A percentile compares a stretch with the other conserved stretches of the same genome.
These are phyloP conservation scores for Tyrophagus putrescentiae DNA, from an alignment of 1,140 invertebrate species.

Conservation along the genomic window DNA sequence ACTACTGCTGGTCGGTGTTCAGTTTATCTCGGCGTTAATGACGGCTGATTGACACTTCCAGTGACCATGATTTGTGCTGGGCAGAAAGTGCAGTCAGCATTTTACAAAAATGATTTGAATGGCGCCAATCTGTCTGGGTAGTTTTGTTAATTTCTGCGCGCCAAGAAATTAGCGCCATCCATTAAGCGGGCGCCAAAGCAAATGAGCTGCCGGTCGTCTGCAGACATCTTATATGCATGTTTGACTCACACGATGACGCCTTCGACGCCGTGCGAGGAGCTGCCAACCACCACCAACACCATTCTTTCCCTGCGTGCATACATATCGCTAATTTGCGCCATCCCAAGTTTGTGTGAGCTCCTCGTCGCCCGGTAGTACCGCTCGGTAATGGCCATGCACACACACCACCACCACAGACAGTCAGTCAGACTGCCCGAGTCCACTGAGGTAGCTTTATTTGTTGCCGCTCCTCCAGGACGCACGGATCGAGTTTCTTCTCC, in stretches of 20 bases:
- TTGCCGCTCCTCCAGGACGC: not conserved
- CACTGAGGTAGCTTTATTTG: not conserved
- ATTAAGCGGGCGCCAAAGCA: not conserved
- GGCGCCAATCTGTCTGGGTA: too few species aligned
- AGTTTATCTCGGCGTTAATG: too few species aligned
- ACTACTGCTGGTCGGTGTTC: too few species aligned
- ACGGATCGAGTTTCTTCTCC: not conserved
- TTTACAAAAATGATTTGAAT: too few species aligned
- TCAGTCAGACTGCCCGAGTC: not conserved
- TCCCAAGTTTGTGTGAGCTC: not conserved
- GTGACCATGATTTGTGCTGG: too few species aligned
- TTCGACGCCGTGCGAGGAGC: too few species aligned
- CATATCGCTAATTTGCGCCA: not conserved
- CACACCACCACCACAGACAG: too few species aligned
- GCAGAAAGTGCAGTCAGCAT: too few species aligned
- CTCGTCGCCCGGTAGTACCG: too few species aligned
- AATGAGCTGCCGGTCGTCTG: not conserved
- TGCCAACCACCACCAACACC: too few species aligned
- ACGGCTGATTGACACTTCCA: too few species aligned
- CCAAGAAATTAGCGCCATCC: conserved; percentile 7
- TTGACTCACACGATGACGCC: conserved; percentile 2
- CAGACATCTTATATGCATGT: not conserved
- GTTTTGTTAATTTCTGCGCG: not conserved
- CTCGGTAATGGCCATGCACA: too few species aligned
- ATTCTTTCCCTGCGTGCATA: not conserved